A percentile compares a stretch with the other conserved stretches of the same genome.
Evolutionary conservation across 2,797 vertebrate genomes (phyloP).

Genomic region (Cottoperca gobio): DNA sequence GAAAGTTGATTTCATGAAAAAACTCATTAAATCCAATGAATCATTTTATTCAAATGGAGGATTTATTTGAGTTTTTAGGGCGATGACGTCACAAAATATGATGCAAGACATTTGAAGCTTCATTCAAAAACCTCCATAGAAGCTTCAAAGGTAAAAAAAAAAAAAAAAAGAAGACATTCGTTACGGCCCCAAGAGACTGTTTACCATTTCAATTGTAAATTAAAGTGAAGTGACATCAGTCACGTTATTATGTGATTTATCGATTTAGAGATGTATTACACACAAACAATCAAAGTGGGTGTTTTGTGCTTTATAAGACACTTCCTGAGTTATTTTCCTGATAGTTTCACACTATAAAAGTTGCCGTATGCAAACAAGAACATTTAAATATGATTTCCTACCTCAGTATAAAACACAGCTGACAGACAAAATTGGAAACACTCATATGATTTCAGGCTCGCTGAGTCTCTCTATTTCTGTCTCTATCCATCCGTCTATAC

Average conservation of each 20-base stretch:
- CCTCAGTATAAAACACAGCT: conserved; percentile 36
- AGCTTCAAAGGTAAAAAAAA: too few species aligned
- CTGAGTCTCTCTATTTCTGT: conserved; percentile 43
- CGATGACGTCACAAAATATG: too few species aligned
- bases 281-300: neutral
- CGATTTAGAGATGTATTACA: too few species aligned
- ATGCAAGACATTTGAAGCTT: too few species aligned
- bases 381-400: conserved; percentile 33
- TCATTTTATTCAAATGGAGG: too few species aligned
- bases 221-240: neutral
- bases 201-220: neutral
- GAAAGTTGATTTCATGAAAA: too few species aligned
- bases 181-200: neutral
- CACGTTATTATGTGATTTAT: neutral
- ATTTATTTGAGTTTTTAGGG: too few species aligned
- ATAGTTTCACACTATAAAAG: neutral
- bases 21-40: too few species aligned
- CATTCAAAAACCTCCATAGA: too few species aligned
- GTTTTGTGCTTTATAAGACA: neutral
- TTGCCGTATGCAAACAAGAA: conserved; percentile 18
- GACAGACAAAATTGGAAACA: conserved; percentile 49
- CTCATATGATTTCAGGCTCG: conserved; percentile 58
- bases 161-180: too few species aligned
- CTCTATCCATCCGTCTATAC: conserved; percentile 50
- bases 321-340: conserved; percentile 3